These are phyloP conservation scores for Didymodactylos carnosus DNA, from an alignment of 2,888 invertebrate genomes.

Conservation along the genomic window DNA sequence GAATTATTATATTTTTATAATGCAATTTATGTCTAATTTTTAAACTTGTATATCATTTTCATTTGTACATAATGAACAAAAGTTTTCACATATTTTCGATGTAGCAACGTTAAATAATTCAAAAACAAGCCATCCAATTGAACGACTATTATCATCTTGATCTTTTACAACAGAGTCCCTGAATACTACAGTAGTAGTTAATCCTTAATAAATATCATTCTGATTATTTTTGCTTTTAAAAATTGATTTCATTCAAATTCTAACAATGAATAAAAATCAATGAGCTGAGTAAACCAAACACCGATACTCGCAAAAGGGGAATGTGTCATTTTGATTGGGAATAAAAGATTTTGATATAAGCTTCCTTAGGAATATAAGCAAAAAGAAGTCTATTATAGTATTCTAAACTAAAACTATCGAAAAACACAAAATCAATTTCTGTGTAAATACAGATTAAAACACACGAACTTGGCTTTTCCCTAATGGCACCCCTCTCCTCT, in stretches of 20 bases:
- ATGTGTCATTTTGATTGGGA: not conserved
- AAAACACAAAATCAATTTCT: no score
- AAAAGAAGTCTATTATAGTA: no score
- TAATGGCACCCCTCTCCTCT: no score
- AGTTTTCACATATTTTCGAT: conserved; percentile 65
- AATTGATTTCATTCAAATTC: conserved; percentile 1
- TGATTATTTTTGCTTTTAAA: conserved; percentile 18
- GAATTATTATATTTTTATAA: conserved; percentile 42
- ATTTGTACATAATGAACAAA: conserved; percentile 31
- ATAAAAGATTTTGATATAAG: no score
- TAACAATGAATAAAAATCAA: not conserved
- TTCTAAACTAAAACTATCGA: no score
- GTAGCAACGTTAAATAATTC: conserved; percentile 44
- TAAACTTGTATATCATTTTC: conserved; percentile 20
- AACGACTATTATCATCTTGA: not conserved
- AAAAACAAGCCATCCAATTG: conserved; percentile 9
- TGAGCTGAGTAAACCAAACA: not conserved
- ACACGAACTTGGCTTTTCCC: no score
- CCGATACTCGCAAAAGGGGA: not conserved
- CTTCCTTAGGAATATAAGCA: no score
- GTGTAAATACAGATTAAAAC: no score
- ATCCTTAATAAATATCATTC: conserved; percentile 27
- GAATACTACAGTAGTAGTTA: conserved; percentile 18
- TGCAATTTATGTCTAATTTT: conserved; percentile 24
- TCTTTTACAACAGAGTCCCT: conserved; percentile 1